phyloP scores from a whole-genome alignment of 1,140 invertebrate species.

The Brachionus asplanchnoidis region DNA sequence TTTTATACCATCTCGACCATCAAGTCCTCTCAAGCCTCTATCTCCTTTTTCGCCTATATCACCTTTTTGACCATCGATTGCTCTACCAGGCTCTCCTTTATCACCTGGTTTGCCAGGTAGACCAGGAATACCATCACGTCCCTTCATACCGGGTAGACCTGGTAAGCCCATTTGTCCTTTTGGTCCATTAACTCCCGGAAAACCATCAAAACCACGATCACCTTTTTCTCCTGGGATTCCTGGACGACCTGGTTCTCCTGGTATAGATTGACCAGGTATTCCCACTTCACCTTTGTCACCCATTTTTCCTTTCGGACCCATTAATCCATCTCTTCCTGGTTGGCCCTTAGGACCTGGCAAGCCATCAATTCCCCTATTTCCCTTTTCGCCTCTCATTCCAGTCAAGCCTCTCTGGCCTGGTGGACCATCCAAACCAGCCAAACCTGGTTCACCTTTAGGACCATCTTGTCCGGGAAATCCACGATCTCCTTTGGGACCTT shows the following conservation, averaged over 20 bases:
- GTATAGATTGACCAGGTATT: conserved; percentile 2
- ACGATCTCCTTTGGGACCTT: conserved; percentile 53
- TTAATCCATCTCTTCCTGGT: conserved; percentile 19
- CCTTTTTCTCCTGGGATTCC: conserved; percentile 38
- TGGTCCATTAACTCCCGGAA: not conserved
- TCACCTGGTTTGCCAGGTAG: not conserved
- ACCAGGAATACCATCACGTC: conserved; percentile 3
- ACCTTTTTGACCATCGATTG: not conserved
- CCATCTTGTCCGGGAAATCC: conserved; percentile 43
- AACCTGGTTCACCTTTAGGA: conserved; percentile 17
- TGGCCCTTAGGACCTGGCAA: conserved; percentile 8
- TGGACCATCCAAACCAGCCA: conserved; percentile 38
- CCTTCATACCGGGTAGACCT: conserved; percentile 16
- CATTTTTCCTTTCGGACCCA: conserved; percentile 40
- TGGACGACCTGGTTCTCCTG: conserved; percentile 5
- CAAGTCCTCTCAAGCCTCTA: not conserved
- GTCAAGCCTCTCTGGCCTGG: not conserved
- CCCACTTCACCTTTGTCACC: conserved; percentile 38
- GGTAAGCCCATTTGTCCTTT: conserved; percentile 30
- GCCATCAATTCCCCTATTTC: conserved; percentile 43
- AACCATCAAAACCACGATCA: conserved; percentile 40
- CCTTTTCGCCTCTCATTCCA: conserved; percentile 5
- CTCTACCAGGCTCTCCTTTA: not conserved
- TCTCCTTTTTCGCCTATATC: conserved; percentile 39
- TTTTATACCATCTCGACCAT: not conserved